phyloP scores from a whole-genome alignment of 1,140 invertebrate genomes.

The Lepidurus couesii region DNA sequence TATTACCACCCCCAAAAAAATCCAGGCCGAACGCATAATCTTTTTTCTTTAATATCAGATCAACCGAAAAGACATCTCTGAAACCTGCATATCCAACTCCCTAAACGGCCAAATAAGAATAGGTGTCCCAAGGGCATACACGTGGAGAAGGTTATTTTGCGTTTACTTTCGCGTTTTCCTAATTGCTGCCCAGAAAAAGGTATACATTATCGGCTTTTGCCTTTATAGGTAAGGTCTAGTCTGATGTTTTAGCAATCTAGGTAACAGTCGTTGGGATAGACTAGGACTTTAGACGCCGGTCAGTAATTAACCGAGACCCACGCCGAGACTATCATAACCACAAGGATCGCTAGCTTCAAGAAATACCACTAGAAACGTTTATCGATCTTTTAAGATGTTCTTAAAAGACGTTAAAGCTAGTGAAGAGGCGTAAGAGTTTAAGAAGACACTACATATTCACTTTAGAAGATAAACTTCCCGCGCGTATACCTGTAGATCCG shows the following conservation, averaged over 20 bases:
- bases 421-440: neutral
- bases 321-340: neutral
- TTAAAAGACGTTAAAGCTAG: neutral
- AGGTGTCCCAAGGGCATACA: no score
- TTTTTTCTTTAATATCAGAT: no score
- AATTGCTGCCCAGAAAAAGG: neutral
- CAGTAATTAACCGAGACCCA: conserved; percentile 4
- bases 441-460: no score
- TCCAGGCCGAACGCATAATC: no score
- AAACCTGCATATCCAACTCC: no score
- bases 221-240: neutral
- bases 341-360: neutral
- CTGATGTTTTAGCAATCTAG: neutral
- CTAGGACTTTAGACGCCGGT: neutral
- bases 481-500: no score
- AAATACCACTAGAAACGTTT: neutral
- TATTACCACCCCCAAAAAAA: no score
- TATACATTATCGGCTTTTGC: neutral
- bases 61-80: no score
- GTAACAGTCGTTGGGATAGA: neutral
- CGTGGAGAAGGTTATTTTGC: neutral
- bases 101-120: no score
- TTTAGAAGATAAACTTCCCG: no score
- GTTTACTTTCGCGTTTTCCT: neutral
- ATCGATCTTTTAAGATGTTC: neutral